Conservation (phyloP, 2,113 vertebrate species). For the Istiophorus platypterus region DNA sequence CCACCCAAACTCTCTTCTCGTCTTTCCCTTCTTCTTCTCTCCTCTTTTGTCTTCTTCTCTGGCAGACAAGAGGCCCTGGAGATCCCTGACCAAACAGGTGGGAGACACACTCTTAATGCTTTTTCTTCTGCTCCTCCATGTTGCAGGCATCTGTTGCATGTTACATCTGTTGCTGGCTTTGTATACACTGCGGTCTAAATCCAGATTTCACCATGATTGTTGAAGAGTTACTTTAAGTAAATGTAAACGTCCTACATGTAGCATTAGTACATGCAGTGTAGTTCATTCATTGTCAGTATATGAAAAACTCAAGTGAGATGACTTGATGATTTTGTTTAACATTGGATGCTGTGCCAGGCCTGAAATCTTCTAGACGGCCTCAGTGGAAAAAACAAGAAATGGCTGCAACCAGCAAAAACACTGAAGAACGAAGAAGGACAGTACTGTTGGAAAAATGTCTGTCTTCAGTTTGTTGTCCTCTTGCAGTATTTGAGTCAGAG, state of each 20-base stretch:
- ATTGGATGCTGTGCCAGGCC: not conserved
- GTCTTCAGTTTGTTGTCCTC: no score
- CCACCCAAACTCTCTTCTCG: slow-evolving; percentile 80
- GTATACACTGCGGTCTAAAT: slow-evolving; percentile 10
- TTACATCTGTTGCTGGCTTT: slow-evolving; percentile 43
- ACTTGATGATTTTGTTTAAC: not conserved
- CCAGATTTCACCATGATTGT: not conserved
- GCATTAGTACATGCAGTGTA: not conserved
- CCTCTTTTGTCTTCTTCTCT: slow-evolving; percentile 68
- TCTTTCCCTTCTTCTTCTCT: slow-evolving; percentile 68
- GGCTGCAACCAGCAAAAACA: not conserved
- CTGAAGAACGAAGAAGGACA: not conserved
- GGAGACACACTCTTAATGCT: slow-evolving; percentile 68
- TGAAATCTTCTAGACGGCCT: not conserved
- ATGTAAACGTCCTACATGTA: not conserved
- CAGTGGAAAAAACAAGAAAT: not conserved
- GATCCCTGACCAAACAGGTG: slow-evolving; percentile 95
- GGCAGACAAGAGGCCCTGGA: slow-evolving; percentile 92
- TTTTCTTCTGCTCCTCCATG: slow-evolving; percentile 39
- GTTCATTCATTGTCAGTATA: not conserved
- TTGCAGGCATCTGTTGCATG: slow-evolving; percentile 57
- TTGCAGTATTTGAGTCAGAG: not conserved
- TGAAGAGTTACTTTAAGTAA: not conserved
- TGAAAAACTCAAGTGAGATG: not conserved
- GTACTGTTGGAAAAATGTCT: not conserved